These are phyloP conservation scores for Tuta absoluta DNA, from an alignment of 2,888 invertebrate species.

Conservation along the genomic window DNA sequence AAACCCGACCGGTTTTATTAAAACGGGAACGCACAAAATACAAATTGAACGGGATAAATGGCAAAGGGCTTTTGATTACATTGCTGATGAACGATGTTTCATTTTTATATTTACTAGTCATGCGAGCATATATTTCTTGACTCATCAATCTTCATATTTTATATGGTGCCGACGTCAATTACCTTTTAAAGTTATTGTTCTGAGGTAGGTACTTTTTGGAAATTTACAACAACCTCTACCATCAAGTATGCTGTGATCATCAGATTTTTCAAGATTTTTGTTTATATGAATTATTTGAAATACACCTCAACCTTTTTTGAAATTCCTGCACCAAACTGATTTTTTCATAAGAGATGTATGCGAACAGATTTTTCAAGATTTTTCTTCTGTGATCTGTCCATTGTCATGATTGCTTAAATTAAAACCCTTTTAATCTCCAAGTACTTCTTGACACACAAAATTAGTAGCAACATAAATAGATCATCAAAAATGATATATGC, in stretches of 20 bases:
- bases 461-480: slow-evolving; percentile 7
- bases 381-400: not conserved
- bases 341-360: not conserved
- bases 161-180: not conserved
- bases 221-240: no score
- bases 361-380: not conserved
- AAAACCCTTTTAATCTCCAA: not conserved
- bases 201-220: no score
- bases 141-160: slow-evolving; percentile 10
- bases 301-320: not conserved
- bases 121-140: slow-evolving; percentile 1
- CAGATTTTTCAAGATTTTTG: no score
- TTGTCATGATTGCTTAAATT: not conserved
- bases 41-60: slow-evolving; percentile 4
- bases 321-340: not conserved
- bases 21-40: not conserved
- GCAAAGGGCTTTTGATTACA: not conserved
- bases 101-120: slow-evolving; percentile 3
- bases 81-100: slow-evolving; percentile 13
- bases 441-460: not conserved
- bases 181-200: not conserved
- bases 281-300: no score
- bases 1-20: not conserved
- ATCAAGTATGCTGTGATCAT: no score
- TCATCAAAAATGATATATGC: slow-evolving; percentile 11